Percentiles rank a stretch among this genome's conserved stretches.
Conservation (phyloP, 1,140 invertebrate genomes). For the Planococcus citri region DNA sequence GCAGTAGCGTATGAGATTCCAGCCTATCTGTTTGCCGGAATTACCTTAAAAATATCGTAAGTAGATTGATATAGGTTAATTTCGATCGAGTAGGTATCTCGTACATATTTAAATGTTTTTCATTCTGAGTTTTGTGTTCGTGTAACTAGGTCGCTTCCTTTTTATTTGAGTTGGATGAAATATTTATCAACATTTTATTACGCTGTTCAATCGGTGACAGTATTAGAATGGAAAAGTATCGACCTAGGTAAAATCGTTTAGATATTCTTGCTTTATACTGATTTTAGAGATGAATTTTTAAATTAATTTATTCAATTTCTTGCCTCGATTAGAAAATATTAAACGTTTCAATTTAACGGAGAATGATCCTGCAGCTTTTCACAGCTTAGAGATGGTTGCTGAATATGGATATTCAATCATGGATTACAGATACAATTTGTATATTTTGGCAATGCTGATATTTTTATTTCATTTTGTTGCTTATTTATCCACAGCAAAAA, state of each 20-base stretch:
- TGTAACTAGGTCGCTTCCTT: neutral
- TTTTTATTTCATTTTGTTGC: neutral
- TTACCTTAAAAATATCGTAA: conserved; percentile 9
- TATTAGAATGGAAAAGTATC: neutral
- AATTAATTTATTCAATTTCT: neutral
- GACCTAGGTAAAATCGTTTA: neutral
- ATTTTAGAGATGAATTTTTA: too few species aligned
- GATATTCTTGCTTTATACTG: too few species aligned
- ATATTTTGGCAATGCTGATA: neutral
- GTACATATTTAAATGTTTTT: neutral
- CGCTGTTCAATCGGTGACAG: neutral
- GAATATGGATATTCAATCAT: neutral
- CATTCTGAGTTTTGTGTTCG: neutral
- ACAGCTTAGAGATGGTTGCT: neutral
- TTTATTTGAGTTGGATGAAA: neutral
- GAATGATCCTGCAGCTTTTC: neutral
- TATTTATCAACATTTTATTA: neutral
- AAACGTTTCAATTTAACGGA: neutral
- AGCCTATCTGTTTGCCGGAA: neutral
- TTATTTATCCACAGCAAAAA: neutral
- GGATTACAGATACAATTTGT: neutral
- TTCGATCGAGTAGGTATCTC: neutral
- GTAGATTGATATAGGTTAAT: neutral
- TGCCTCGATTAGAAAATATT: neutral
- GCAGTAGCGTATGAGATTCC: neutral